Percentiles rank a stretch among this genome's conserved stretches.
phyloP scores from a whole-genome alignment of 2,113 vertebrate genomes.

The Zosterops japonicus region DNA sequence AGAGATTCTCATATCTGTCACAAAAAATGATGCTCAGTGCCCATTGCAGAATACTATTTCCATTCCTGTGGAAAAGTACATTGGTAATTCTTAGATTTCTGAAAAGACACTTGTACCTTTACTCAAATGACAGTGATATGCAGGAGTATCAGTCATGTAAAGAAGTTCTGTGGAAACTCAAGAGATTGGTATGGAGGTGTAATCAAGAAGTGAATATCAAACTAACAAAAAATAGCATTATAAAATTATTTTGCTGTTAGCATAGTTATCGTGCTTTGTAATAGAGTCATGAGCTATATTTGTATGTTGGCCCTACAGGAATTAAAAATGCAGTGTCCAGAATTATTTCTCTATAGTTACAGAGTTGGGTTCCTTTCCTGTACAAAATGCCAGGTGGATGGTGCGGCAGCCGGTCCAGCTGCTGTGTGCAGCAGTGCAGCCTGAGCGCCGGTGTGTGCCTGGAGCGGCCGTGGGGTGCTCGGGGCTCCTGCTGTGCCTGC shows the following conservation, averaged over 20 bases:
- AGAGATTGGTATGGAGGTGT: neutral
- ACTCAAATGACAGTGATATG: neutral
- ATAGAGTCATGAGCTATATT: neutral
- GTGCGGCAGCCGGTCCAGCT: rapidly evolving
- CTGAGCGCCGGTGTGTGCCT: rapidly evolving
- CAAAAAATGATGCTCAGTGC: neutral
- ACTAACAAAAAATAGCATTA: neutral
- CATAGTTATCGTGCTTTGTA: neutral
- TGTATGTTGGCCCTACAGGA: neutral
- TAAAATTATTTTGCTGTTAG: neutral
- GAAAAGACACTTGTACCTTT: neutral
- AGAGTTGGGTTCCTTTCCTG: neutral
- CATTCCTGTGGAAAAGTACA: neutral
- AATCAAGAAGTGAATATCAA: neutral
- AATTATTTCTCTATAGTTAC: neutral
- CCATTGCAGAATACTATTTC: neutral
- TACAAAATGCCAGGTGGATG: rapidly evolving
- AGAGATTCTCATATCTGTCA: neutral
- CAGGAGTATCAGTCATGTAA: neutral
- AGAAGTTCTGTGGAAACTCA: neutral
- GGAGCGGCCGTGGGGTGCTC: rapidly evolving
- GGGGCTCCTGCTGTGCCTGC: rapidly evolving
- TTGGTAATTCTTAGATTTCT: neutral
- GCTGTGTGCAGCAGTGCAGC: rapidly evolving
- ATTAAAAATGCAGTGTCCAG: neutral